These are phyloP conservation scores for Hydroisotoma schaefferi DNA, from an alignment of 2,888 invertebrate species.

Conservation along the genomic window DNA sequence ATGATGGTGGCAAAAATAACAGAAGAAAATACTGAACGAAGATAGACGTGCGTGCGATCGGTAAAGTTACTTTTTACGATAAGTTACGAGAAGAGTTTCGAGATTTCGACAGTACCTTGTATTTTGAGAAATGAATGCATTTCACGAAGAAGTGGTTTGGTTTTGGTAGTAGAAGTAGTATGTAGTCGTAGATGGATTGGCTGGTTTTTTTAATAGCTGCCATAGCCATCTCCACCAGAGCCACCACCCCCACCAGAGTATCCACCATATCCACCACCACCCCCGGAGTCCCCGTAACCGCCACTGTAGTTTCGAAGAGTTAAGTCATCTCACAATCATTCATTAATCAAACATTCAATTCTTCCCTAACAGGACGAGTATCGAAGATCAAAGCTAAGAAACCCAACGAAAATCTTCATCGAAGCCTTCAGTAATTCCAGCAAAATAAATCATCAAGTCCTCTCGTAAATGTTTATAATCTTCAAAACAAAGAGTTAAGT, in stretches of 20 bases:
- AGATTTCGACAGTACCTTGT: constrained; percentile 23
- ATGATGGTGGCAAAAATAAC: constrained; percentile 18
- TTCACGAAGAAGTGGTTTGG: no score
- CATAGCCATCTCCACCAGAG: constrained; percentile 40
- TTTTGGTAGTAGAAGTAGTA: no score
- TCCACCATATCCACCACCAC: constrained; percentile 33
- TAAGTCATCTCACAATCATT: constrained; percentile 23
- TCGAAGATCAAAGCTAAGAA: no score
- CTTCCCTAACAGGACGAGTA: no score
- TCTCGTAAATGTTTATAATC: no score
- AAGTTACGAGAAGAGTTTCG: constrained; percentile 24
- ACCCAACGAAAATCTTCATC: no score
- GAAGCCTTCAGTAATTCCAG: no score
- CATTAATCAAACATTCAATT: neutral
- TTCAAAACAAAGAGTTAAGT: no score
- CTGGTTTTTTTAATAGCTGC: constrained; percentile 40
- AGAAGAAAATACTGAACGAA: constrained; percentile 16
- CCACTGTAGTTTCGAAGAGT: constrained; percentile 41
- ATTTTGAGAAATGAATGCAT: constrained; percentile 17
- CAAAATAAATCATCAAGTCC: no score
- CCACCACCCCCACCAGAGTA: constrained; percentile 41
- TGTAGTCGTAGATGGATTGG: constrained; percentile 4
- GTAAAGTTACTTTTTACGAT: constrained; percentile 18
- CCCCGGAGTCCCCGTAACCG: constrained; percentile 40
- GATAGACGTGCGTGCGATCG: constrained; percentile 23